Percentiles rank a stretch among this genome's conserved stretches.
phyloP scores from a whole-genome alignment of 2,797 vertebrate species.

The Sebastiscus tertius region DNA sequence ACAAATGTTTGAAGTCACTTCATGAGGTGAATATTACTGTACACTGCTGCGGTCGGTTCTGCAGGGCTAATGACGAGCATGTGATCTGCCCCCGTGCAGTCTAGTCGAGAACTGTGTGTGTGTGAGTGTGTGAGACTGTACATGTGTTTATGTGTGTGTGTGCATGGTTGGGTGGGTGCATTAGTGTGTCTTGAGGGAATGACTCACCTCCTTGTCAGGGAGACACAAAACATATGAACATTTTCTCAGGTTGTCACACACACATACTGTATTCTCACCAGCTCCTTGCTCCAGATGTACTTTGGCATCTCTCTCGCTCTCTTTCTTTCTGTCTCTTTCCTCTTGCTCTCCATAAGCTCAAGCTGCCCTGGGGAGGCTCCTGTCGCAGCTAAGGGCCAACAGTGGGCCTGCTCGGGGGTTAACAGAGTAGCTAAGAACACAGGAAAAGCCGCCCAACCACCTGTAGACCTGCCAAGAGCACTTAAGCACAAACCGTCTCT shows the following conservation, averaged over 20 bases:
- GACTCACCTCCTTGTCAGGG: slow-evolving; percentile 58
- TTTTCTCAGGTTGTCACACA: slow-evolving; percentile 55
- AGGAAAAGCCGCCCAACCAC: slow-evolving; percentile 34
- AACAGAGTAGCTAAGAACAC: slow-evolving; percentile 18
- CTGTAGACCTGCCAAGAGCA: slow-evolving; percentile 56
- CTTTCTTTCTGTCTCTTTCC: background rate
- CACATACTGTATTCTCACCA: slow-evolving; percentile 3
- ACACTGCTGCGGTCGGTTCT: slow-evolving; percentile 23
- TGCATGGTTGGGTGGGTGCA: slow-evolving; percentile 1
- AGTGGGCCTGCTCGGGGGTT: slow-evolving; percentile 22
- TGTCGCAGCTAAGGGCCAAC: slow-evolving; percentile 41
- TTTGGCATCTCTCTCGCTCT: background rate
- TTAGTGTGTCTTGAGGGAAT: slow-evolving; percentile 34
- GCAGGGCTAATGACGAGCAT: slow-evolving; percentile 51
- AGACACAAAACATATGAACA: slow-evolving; percentile 61
- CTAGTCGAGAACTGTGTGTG: background rate
- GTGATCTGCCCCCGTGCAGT: slow-evolving; percentile 36
- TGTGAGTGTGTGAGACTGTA: background rate
- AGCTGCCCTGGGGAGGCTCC: slow-evolving; percentile 40
- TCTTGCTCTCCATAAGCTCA: slow-evolving; percentile 20
- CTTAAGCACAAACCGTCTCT: slow-evolving; percentile 48
- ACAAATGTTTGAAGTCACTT: slow-evolving; percentile 51
- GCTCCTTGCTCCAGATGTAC: slow-evolving; percentile 38
- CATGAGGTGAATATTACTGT: slow-evolving; percentile 36
- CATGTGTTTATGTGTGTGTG: slow-evolving; percentile 1